A percentile compares a stretch with the other conserved stretches of the same genome.
These are phyloP conservation scores for Epinephelus fuscoguttatus DNA, from an alignment of 2,113 vertebrate genomes.

Conservation along the genomic window DNA sequence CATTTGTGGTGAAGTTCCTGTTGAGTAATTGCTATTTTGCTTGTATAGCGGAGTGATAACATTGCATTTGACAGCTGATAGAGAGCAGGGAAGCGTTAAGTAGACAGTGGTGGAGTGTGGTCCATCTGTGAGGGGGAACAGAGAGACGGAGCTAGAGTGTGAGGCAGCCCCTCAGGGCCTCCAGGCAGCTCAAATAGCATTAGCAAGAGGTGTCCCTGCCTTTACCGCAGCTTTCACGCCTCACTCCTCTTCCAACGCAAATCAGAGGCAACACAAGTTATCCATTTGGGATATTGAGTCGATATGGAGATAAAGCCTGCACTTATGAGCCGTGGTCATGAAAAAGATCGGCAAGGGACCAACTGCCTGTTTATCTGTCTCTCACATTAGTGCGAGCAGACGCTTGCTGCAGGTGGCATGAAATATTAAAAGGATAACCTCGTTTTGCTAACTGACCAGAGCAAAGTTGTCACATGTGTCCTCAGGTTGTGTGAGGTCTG, in stretches of 20 bases:
- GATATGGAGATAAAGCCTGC: constrained; percentile 90
- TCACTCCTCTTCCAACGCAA: constrained; percentile 89
- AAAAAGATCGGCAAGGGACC: constrained; percentile 85
- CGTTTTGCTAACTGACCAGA: constrained; percentile 88
- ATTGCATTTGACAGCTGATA: constrained; percentile 73
- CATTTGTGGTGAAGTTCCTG: constrained; percentile 9
- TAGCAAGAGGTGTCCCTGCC: constrained; percentile 77
- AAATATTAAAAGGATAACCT: constrained; percentile 90
- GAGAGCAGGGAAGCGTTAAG: constrained; percentile 68
- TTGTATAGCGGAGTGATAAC: constrained; percentile 50
- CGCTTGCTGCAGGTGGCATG: constrained; percentile 88
- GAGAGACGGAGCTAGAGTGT: constrained; percentile 22
- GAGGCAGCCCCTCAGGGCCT: constrained; percentile 60
- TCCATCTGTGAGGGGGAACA: constrained; percentile 68
- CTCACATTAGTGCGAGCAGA: constrained; percentile 87
- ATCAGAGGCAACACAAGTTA: constrained; percentile 91
- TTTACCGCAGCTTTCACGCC: constrained; percentile 86
- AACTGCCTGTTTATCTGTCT: constrained; percentile 88
- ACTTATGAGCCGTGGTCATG: constrained; percentile 86
- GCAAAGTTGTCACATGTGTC: constrained; percentile 46
- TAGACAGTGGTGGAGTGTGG: constrained; percentile 68
- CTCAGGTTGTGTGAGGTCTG: constrained; percentile 14
- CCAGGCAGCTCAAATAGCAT: constrained; percentile 62
- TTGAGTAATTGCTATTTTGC: constrained; percentile 62
- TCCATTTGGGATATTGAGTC: constrained; percentile 92